phyloP scores from a whole-genome alignment of 2,888 invertebrate species.

The Stomorhina lunata region DNA sequence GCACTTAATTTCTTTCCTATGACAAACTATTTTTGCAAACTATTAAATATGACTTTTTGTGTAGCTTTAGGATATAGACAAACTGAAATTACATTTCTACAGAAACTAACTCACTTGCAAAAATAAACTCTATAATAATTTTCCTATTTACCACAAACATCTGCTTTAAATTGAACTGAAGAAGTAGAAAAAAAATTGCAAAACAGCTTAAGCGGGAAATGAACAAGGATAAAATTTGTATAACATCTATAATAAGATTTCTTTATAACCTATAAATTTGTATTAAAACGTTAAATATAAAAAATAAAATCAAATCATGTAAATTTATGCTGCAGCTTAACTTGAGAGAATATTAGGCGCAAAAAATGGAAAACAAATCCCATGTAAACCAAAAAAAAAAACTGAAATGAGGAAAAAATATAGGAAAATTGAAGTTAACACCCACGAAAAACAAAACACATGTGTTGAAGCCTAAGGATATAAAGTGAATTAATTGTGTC shows the following conservation, averaged over 20 bases:
- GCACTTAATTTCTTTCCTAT: no score
- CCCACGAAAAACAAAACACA: conserved; percentile 45
- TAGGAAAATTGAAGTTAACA: conserved; percentile 46
- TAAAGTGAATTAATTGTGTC: conserved; percentile 60
- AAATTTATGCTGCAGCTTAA: conserved; percentile 67
- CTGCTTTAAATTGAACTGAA: conserved; percentile 13
- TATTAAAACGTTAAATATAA: conserved; percentile 49
- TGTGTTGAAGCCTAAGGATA: conserved; percentile 19
- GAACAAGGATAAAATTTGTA: not conserved
- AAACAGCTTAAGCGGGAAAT: not conserved
- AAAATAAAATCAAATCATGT: conserved; percentile 60
- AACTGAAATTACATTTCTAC: conserved; percentile 37
- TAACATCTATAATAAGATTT: conserved; percentile 50
- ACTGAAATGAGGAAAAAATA: not conserved
- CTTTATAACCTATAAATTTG: conserved; percentile 60
- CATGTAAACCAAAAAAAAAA: conserved; percentile 24
- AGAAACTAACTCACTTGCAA: not conserved
- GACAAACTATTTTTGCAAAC: conserved; percentile 18
- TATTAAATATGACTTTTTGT: not conserved
- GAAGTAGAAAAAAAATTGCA: conserved; percentile 28
- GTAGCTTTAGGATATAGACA: conserved; percentile 55
- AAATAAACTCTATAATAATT: conserved; percentile 9
- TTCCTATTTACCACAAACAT: not conserved
- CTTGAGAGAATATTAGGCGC: conserved; percentile 65
- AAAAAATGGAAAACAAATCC: conserved; percentile 58